Evolutionary conservation across 1,140 invertebrate genomes (phyloP), one percentile per base, ranked within the genome.

Genomic region (Melitaea cinxia): DNA sequence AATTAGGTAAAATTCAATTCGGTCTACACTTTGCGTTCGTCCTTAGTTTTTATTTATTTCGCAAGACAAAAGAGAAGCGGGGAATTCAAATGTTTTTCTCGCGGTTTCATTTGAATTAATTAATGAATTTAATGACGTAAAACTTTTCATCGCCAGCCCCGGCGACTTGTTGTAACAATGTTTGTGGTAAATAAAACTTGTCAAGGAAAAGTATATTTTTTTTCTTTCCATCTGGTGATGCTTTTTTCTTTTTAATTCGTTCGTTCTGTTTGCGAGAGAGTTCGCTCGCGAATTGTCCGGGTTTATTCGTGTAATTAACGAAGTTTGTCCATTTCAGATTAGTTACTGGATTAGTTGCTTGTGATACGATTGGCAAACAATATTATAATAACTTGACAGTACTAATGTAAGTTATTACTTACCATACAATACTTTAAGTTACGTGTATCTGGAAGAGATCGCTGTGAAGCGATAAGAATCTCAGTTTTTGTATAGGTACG

Each of bases 101-200:
- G 86, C 81, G 80, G 83, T 85, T 88, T 85, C 81, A 84, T 89
- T 90, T 87, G 86, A 89, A 89, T 89, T 90, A 90, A 90, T 90
- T 90, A 90, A 85, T 72, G 83, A 75, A 75, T 86, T 81, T 88
- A 88, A 89, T 90, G 85, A 88, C 70, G 75, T 75, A 77, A 72
- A 85, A 88, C 78, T 89, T 88, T 83, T 80, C 77, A 76, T 83
- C 70, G 70, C 63, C 35, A 42, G 30, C 56, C 35, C 56, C 66
- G 62, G 71, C 70, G 63, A 72, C 56, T 65, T 71, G 74, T 76
- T 66, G 73, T 87, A 85, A 89, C 86, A 89, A 85, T 88, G 85
- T 88, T 88, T 85, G 82, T 82, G 82, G 83, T 88, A 87, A 89
- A 89, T 85, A 89, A 85, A 90, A 89, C 81, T 90, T 88, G 85